Base-by-base conservation (phyloP, 1,140 invertebrate genomes). In the Leguminivora glycinivorella region DNA sequence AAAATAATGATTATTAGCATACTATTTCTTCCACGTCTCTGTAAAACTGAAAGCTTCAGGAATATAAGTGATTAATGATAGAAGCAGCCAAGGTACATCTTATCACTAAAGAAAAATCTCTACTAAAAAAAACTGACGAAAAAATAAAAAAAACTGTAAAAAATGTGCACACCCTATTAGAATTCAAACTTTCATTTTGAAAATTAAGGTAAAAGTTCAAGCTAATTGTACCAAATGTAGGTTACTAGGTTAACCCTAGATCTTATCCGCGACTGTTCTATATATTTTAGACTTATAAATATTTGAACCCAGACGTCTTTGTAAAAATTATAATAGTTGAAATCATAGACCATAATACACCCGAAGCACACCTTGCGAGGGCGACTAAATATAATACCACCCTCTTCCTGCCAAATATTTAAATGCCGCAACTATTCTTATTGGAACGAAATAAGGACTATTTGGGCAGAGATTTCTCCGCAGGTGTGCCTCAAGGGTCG, bases 401-500 rank as follows among this genome's bases (percentile, higher is more conserved):
- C 66, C 66, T 67, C 66, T 67, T 40, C 66, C 66, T 67, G 66
- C 66, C 31, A 67, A 67, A 67, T 40, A 9, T 43, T n/a, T 25
- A 22, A 4, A 14, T 40, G 4, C 63, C 26, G 12, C 29, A 43
- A 43, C 4, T 52, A 52, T 52, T 52, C 63, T 17, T 67, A 67
- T 67, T 31, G n/a, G 14, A 34, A 29, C n/a, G 22, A 3, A 12
- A n/a, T 67, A 67, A 31, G 34, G 26, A 12, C 29, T 4, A 38
- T 14, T 31, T 67, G 38, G 7, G 29, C 19, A 7, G 24, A 58
- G 58, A 29, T 63, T 40, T 10, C 34, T 4, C 34, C 26, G 66
- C 66, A 67, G 66, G 66, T 67, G 66, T 67, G 19, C 66, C 34
- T 22, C 66, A 67, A 25, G 66, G 17, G 19, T 10, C 66, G 66